Evolutionary conservation across 2,113 vertebrate genomes (phyloP).

Genomic region (Ivindomyrus marchei): DNA sequence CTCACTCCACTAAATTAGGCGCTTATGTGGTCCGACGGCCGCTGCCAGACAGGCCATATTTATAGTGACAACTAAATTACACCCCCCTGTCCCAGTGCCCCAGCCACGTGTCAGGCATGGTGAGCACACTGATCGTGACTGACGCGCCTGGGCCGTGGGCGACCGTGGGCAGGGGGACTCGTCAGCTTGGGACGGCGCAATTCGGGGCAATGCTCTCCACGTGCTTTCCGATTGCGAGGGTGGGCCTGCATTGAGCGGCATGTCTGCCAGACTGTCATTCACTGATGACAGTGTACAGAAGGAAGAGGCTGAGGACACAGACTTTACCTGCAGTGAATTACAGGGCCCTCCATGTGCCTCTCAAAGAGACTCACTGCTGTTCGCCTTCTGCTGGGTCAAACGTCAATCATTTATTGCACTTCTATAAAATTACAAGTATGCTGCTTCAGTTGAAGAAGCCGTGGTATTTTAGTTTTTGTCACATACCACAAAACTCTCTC

Average conservation of each 20-base stretch:
- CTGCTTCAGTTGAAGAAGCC: not conserved
- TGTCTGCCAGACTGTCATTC: not conserved
- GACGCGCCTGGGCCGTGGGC: not conserved
- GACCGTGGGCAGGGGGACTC: not conserved
- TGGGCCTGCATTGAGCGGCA: not conserved
- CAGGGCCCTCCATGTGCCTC: not conserved
- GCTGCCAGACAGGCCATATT: constrained; percentile 25
- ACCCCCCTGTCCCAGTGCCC: not conserved
- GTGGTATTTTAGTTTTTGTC: not conserved
- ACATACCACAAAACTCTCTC: not conserved
- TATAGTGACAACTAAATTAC: constrained; percentile 34
- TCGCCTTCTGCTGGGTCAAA: not conserved
- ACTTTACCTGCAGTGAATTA: not conserved
- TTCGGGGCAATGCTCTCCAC: not conserved
- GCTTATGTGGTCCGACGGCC: constrained; percentile 17
- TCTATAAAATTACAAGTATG: not conserved
- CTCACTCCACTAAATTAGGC: constrained; percentile 26
- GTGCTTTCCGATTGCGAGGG: not conserved
- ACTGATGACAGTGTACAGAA: not conserved
- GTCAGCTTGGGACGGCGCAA: not conserved
- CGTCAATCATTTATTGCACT: not conserved
- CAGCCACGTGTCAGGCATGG: not conserved
- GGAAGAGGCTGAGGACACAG: not conserved
- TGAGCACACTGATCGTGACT: not conserved
- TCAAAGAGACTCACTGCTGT: not conserved